Evolutionary conservation across 2,113 vertebrate genomes (phyloP), one percentile per base, ranked within the genome.

Genomic region (Shinisaurus crocodilurus): DNA sequence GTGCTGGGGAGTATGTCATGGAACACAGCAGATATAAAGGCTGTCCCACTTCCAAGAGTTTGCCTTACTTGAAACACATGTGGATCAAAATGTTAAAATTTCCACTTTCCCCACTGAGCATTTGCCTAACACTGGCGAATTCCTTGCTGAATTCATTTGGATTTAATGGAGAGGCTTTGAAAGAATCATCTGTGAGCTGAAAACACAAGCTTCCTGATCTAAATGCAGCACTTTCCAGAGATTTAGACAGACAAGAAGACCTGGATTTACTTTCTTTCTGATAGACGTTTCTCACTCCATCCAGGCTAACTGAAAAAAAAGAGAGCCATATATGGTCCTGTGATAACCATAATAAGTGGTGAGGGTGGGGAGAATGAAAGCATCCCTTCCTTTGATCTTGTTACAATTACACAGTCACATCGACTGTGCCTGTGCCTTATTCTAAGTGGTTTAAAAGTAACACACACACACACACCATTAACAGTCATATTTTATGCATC

Each of bases 231-330:
- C 37, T n/a, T 90, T 84, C 90, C 54, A 88, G 72, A 37, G 23
- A 70, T 15, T 90, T 60, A 87, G n/a, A 67, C 54, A 90, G 43
- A 63, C 86, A 45, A 88, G 43, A 77, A 40, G 25, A 5, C 15
- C 15, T 77, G 76, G 57, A 90, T 92, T 89, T 90, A 83, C 74
- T 90, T 85, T 90, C 72, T 84, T 90, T 90, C 45, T 87, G n/a
- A 84, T 84, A 84, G 88, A 90, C 74, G 13, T 60, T 89, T 85
- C 80, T 90, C 1, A 27, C 37, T 92, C 45, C 83, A 5, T 34
- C 67, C 9, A 63, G 69, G 27, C 45, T 85, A 70, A 76, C 81
- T 48, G 40, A 34, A 69, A 75, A 76, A 43, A 40, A 69, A 75
- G 43, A 76, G 79, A 83, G 45, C 86, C 70, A 72, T 82, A 20